A percentile compares a stretch with the other conserved stretches of the same genome.
Evolutionary conservation across 1,140 invertebrate genomes (phyloP).

Genomic region (Telenomus remus): DNA sequence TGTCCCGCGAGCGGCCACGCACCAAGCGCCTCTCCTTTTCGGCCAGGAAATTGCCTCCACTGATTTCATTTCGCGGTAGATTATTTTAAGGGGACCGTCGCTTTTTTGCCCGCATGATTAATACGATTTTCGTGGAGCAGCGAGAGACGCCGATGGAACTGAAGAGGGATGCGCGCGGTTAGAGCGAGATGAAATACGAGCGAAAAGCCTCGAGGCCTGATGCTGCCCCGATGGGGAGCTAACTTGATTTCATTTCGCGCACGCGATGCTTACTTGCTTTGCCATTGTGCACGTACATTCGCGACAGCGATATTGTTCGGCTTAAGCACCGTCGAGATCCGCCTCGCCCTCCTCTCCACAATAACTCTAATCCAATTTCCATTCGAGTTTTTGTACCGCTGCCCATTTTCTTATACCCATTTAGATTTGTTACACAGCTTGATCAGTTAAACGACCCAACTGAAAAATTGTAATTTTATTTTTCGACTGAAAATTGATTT

Average conservation of each 20-base stretch:
- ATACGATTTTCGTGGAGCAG: slow-evolving; percentile 65
- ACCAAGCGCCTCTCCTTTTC: slow-evolving; percentile 34
- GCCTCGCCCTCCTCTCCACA: slow-evolving; percentile 6
- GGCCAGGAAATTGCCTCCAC: slow-evolving; percentile 72
- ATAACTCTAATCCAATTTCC: slow-evolving; percentile 55
- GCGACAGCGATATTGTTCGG: slow-evolving; percentile 48
- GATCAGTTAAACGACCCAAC: slow-evolving; percentile 23
- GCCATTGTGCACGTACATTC: slow-evolving; percentile 43
- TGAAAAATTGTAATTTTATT: too few relatives aligned
- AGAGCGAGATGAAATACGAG: slow-evolving; percentile 19
- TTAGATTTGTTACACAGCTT: slow-evolving; percentile 11
- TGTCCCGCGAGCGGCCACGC: slow-evolving; percentile 47
- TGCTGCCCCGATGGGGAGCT: slow-evolving; percentile 38
- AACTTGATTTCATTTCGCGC: slow-evolving; percentile 70
- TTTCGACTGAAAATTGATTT: too few relatives aligned
- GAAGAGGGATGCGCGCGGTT: slow-evolving; percentile 1
- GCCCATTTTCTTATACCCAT: slow-evolving; percentile 18
- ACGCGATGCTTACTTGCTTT: slow-evolving; percentile 43
- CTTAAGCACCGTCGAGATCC: slow-evolving; percentile 46
- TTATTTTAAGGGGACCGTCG: slow-evolving; percentile 72
- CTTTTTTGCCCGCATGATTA: slow-evolving; percentile 69
- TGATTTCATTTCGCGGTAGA: slow-evolving; percentile 74
- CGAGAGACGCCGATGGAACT: slow-evolving; percentile 2
- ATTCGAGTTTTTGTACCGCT: slow-evolving; percentile 25
- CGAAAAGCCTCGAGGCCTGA: slow-evolving; percentile 45